Conservation (phyloP, 2,113 vertebrate species). For the Trogon melanurus region DNA sequence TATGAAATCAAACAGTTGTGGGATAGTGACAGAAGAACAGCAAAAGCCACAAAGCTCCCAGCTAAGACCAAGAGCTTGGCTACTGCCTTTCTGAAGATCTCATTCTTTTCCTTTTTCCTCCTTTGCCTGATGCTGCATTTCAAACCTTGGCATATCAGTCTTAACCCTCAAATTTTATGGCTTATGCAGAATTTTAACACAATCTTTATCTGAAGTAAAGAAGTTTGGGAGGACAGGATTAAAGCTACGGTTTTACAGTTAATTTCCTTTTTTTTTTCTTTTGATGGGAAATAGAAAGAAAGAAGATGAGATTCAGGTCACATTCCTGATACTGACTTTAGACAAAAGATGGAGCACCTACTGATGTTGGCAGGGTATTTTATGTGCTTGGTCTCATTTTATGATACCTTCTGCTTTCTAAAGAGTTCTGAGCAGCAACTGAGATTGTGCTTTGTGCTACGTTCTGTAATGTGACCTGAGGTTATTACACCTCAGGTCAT, state of each 20-base stretch:
- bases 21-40: background rate
- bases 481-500: background rate
- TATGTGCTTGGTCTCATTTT: background rate
- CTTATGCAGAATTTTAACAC: background rate
- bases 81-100: background rate
- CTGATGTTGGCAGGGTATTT: background rate
- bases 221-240: background rate
- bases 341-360: background rate
- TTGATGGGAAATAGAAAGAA: background rate
- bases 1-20: background rate
- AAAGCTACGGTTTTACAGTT: background rate
- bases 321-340: background rate
- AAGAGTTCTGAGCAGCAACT: background rate
- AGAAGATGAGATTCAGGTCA: background rate
- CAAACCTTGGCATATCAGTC: background rate
- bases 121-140: background rate
- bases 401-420: background rate
- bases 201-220: background rate
- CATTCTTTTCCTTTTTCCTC: background rate
- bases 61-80: background rate
- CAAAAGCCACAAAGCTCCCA: background rate
- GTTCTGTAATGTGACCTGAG: constrained; percentile 28
- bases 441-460: background rate
- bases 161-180: background rate
- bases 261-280: background rate